phyloP scores from a whole-genome alignment of 2,113 vertebrate genomes.

The Pelobates fuscus region DNA sequence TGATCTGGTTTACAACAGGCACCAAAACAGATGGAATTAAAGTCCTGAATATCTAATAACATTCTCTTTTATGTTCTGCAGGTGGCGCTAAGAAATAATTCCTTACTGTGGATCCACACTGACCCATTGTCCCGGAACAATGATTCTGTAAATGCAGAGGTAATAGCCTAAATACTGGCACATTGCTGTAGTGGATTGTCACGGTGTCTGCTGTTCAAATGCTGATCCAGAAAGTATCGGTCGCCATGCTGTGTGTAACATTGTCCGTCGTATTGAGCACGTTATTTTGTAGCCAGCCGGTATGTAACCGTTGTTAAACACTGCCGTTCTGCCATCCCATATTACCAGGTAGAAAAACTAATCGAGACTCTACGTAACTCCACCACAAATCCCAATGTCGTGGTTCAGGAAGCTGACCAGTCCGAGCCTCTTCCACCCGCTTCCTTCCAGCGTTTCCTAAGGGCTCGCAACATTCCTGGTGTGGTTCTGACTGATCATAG shows the following conservation, averaged over 20 bases:
- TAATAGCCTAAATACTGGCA: constrained; percentile 57
- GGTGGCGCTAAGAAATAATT: constrained; percentile 73
- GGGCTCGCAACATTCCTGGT: constrained; percentile 74
- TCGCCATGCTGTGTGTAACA: too few relatives aligned
- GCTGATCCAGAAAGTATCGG: too few relatives aligned
- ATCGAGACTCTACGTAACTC: constrained; percentile 58
- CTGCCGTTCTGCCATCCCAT: neutral
- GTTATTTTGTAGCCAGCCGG: too few relatives aligned
- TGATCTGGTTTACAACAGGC: too few relatives aligned
- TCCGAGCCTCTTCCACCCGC: constrained; percentile 86
- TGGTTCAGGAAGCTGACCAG: constrained; percentile 51
- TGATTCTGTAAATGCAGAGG: constrained; percentile 66
- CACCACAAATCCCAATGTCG: constrained; percentile 44
- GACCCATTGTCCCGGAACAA: constrained; percentile 84
- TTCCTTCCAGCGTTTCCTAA: constrained; percentile 91
- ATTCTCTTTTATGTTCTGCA: constrained; percentile 50
- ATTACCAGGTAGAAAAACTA: constrained; percentile 72
- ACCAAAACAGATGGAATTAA: too few relatives aligned
- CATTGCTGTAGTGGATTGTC: neutral
- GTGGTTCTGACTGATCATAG: constrained; percentile 83
- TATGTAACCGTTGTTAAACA: too few relatives aligned
- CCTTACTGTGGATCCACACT: constrained; percentile 84
- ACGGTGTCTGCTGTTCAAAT: neutral
- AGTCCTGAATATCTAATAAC: neutral
- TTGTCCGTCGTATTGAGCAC: too few relatives aligned